Evolutionary conservation across 1,140 invertebrate genomes (phyloP), one percentile per base, ranked within the genome.

Genomic region (Trachymyrmex cornetzi): DNA sequence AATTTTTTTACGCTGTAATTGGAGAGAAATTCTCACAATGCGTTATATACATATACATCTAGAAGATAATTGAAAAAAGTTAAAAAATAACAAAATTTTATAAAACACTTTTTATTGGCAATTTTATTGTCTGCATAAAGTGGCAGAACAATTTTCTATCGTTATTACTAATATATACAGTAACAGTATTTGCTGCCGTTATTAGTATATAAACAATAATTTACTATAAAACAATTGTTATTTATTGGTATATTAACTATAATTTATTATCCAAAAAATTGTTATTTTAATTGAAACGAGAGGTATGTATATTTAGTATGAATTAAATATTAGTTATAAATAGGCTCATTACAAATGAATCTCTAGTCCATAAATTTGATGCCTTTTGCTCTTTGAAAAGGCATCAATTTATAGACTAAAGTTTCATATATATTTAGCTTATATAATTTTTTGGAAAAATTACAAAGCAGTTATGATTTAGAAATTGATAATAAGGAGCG

Each of bases 1-100:
- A 77, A 80, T 86, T 67, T 89, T 79, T 84, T 67, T n/a, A 12
- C 85, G 22, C 27, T 75, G 30, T 67, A 79, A 86, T 89, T 67
- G 38, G 38, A 19, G 19, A 59, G 38, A 14, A 27, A 55, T 86
- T 75, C 27, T 86, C 48, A 3, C 38, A 24, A 12, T 22, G n/a
- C 9, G 11, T 67, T n/a, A 38, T n/a, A 30, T 19, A 59, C 16
- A n/a, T 22, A n/a, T 22, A 59, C 27, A 30, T 67, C 5, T 34
- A 50, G 12, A 19, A 75, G 19, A 82, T 74, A 82, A 75, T 75
- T 61, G n/a, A 59, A 72, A 30, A 61, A 22, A 30, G 14, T 30
- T 27, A 1, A 48, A 72, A 82, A 44, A 38, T 9, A 5, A n/a
- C 7, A 44, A 72, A 81, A 67, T 67, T 44, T 19, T 55, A 27